phyloP scores from a whole-genome alignment of 2,797 vertebrate genomes.

The Hippocampus kuda region DNA sequence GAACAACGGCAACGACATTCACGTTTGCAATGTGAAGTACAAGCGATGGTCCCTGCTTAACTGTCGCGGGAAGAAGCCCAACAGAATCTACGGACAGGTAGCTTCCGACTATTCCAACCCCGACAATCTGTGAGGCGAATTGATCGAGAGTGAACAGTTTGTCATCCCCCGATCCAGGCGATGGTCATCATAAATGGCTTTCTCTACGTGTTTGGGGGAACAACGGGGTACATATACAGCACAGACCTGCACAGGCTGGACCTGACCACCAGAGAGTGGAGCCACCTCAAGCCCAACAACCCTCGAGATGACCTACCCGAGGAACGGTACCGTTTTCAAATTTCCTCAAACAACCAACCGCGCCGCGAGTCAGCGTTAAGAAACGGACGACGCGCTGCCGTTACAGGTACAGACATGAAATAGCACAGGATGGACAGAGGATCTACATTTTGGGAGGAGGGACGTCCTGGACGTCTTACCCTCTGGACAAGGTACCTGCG shows the following conservation, averaged over 20 bases:
- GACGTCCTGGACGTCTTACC: slow-evolving; percentile 95
- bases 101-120: neutral
- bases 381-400: neutral
- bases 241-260: slow-evolving; percentile 94
- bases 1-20: slow-evolving; percentile 93
- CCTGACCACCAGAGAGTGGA: slow-evolving; percentile 92
- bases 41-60: slow-evolving; percentile 93
- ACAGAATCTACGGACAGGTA: slow-evolving; percentile 96
- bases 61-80: slow-evolving; percentile 94
- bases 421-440: slow-evolving; percentile 89
- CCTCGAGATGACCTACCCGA: slow-evolving; percentile 89
- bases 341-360: neutral
- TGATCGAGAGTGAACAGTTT: neutral
- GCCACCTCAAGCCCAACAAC: slow-evolving; percentile 92
- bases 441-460: slow-evolving; percentile 97
- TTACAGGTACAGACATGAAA: slow-evolving; percentile 93
- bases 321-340: slow-evolving; percentile 72
- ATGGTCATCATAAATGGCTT: slow-evolving; percentile 91
- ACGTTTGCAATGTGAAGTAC: slow-evolving; percentile 95
- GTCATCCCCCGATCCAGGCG: slow-evolving; percentile 44
- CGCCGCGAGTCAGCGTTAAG: neutral
- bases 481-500: slow-evolving; percentile 84
- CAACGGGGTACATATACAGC: slow-evolving; percentile 96
- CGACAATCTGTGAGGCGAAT: neutral
- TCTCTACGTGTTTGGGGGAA: slow-evolving; percentile 95